Evolutionary conservation across 1,140 invertebrate species (phyloP).

Genomic region (Trichonephila inaurata): DNA sequence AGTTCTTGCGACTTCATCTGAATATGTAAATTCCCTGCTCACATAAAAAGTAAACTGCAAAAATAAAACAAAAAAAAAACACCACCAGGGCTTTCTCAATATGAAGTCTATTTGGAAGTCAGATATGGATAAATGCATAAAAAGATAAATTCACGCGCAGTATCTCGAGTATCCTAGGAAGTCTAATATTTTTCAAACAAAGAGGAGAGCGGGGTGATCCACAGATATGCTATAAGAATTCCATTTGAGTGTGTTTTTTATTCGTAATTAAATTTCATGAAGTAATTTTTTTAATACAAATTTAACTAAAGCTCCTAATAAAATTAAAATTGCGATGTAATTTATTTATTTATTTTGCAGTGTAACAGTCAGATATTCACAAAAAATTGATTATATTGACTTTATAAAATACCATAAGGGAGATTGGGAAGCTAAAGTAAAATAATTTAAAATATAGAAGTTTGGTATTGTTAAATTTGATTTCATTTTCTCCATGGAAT

Average conservation of each 20-base stretch:
- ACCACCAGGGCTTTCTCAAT: not conserved
- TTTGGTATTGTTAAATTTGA: too few relatives aligned
- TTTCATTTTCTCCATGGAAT: too few relatives aligned
- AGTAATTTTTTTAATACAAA: too few relatives aligned
- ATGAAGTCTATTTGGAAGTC: slow-evolving; percentile 27
- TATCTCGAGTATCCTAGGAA: not conserved
- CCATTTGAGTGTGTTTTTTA: not conserved
- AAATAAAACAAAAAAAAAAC: slow-evolving; percentile 10
- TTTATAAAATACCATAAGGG: too few relatives aligned
- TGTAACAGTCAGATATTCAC: too few relatives aligned
- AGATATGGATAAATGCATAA: slow-evolving; percentile 5
- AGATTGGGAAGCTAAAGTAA: too few relatives aligned
- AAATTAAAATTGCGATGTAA: too few relatives aligned
- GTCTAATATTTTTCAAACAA: not conserved
- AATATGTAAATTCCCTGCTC: not conserved
- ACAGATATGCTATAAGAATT: not conserved
- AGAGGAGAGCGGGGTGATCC: not conserved
- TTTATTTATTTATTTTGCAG: too few relatives aligned
- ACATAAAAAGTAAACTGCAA: not conserved
- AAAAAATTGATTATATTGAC: too few relatives aligned
- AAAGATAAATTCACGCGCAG: not conserved
- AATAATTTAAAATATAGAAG: too few relatives aligned
- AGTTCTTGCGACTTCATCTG: slow-evolving; percentile 14
- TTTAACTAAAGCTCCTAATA: too few relatives aligned
- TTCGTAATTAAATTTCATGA: not conserved